Evolutionary conservation across 2,797 vertebrate genomes (phyloP).

Genomic region (Pyrocephalus nanus): DNA sequence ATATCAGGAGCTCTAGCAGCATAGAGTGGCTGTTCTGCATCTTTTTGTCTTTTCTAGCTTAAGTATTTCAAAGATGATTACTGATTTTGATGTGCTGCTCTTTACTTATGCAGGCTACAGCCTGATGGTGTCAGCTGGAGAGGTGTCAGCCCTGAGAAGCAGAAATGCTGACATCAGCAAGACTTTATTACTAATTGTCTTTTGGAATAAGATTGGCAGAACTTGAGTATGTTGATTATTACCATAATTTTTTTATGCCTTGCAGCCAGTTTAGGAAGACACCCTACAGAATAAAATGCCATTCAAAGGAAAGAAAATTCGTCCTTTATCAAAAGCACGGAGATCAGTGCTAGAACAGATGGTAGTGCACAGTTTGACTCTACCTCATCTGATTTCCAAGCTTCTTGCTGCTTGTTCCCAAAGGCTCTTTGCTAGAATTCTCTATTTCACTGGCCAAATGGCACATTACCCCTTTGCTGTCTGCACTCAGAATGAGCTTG

Average conservation of each 20-base stretch:
- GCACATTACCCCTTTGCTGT: neutral
- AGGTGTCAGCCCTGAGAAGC: neutral
- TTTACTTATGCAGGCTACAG: neutral
- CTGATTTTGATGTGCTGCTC: neutral
- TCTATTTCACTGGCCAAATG: neutral
- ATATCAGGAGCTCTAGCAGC: neutral
- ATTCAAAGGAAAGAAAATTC: neutral
- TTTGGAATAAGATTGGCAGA: neutral
- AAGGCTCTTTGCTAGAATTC: neutral
- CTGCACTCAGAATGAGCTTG: neutral
- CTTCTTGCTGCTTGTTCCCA: neutral
- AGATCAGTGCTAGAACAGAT: constrained; percentile 25
- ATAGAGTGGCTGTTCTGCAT: neutral
- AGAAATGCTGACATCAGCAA: neutral
- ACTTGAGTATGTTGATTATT: neutral
- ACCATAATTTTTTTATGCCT: neutral
- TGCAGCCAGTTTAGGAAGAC: neutral
- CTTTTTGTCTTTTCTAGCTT: neutral
- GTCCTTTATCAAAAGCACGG: neutral
- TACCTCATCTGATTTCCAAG: neutral
- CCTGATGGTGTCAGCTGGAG: neutral
- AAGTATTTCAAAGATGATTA: neutral
- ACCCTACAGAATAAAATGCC: neutral
- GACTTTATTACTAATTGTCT: neutral
- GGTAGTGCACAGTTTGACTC: constrained; percentile 22